Percentiles rank a stretch among this genome's conserved stretches.
Evolutionary conservation across 2,113 vertebrate species (phyloP).

Genomic region (Periophthalmodon schlosseri): DNA sequence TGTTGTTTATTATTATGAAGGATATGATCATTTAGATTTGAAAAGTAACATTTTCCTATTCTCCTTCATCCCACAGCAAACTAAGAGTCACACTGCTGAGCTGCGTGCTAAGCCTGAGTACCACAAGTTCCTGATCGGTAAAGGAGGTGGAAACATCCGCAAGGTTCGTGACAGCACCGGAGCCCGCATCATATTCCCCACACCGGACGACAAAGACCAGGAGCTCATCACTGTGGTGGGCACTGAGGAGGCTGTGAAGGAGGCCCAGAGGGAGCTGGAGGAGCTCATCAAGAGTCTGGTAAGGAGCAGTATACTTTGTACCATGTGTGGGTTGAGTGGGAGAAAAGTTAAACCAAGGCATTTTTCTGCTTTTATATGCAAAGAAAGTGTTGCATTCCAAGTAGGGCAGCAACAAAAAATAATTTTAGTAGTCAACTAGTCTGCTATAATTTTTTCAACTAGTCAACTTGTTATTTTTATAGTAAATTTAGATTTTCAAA

Average conservation of each 20-base stretch:
- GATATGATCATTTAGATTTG: neutral
- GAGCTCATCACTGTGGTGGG: conserved; percentile 97
- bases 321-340: too few relatives aligned
- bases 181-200: conserved; percentile 94
- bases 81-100: conserved; percentile 92
- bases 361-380: too few relatives aligned
- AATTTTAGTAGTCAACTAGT: too few relatives aligned
- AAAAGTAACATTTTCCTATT: neutral
- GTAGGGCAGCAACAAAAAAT: too few relatives aligned
- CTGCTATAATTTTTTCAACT: too few relatives aligned
- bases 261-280: conserved; percentile 92
- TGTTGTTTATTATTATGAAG: too few relatives aligned
- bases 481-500: too few relatives aligned
- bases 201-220: conserved; percentile 92
- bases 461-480: too few relatives aligned
- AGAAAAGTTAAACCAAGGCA: too few relatives aligned
- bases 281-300: conserved; percentile 94
- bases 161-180: conserved; percentile 96
- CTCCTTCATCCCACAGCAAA: conserved; percentile 84
- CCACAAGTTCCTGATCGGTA: conserved; percentile 98
- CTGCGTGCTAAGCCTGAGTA: conserved; percentile 96
- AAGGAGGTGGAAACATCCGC: conserved; percentile 94
- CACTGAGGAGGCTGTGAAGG: conserved; percentile 91
- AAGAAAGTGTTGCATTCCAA: too few relatives aligned
- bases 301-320: neutral